Conservation (phyloP, 2,797 vertebrate species). For the Silurus lanzhouensis region DNA sequence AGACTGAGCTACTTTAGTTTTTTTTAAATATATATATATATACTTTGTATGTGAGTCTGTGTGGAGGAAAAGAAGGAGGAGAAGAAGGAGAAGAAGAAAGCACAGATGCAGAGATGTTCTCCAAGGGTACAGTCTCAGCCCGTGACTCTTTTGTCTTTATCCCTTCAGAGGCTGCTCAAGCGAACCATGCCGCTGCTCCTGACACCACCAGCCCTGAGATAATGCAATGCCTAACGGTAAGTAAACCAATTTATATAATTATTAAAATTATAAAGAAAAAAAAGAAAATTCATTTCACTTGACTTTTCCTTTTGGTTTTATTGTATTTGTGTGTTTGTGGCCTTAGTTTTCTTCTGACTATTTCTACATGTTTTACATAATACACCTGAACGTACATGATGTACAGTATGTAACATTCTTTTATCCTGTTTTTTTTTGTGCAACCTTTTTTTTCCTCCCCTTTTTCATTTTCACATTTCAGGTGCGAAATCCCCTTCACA, state of each 20-base stretch:
- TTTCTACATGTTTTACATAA: not conserved
- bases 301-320: not conserved
- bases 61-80: conserved; percentile 6
- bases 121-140: conserved; percentile 75
- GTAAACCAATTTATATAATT: conserved; percentile 46
- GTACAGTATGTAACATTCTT: not conserved
- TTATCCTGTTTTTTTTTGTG: not conserved
- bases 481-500: not conserved
- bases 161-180: conserved; percentile 75
- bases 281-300: not conserved
- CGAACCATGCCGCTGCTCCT: conserved; percentile 70
- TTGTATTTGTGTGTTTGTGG: conserved; percentile 4
- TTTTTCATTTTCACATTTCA: conserved; percentile 10
- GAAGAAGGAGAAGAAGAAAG: conserved; percentile 15
- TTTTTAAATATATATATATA: not conserved
- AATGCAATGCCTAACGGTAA: conserved; percentile 85
- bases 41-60: not conserved
- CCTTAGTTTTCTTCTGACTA: not conserved
- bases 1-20: not conserved
- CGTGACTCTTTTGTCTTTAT: conserved; percentile 75
- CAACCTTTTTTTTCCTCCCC: not conserved
- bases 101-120: conserved; percentile 71
- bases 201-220: conserved; percentile 72
- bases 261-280: not conserved
- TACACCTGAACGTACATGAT: not conserved